Base-by-base conservation (phyloP, 1,140 invertebrate genomes). In the Lepidurus packardi region DNA sequence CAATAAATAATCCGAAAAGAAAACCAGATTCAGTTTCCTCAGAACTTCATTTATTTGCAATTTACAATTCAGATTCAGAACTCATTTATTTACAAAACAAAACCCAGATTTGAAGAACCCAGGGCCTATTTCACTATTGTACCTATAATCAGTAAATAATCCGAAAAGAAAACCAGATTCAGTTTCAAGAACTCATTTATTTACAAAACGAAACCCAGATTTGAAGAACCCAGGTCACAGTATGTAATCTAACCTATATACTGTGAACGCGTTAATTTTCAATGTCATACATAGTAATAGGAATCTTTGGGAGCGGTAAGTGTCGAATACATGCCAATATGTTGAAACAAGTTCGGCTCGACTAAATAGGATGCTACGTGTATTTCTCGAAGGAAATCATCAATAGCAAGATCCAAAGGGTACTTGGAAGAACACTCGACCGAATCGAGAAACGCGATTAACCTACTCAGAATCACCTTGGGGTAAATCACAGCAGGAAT, bases 271-370 rank as follows among this genome's bases (percentile, higher is more conserved):
- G 34, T 2, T 34, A 5, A 74, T 74, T 42, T 42, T 16, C 25
- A 11, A 7, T 44, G 13, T n/a, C 43, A 77, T 80, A 65, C 25
- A 41, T 25, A 78, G 13, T 73, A 74, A 45, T 43, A 42, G 1
- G 47, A 11, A 45, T 78, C 79, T 74, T 80, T 80, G 16, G 74
- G 47, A 21, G 43, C 44, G 7, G 77, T 78, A n/a, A 80, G 43
- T 16, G 79, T 77, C 24, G 79, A 80, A 74, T 80, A 78, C 43
- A 80, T 78, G 34, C 79, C 79, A 42, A 80, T 80, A 53, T 80
- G 79, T 34, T 24, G 13, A 34, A 80, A 77, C 11, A 80, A 44
- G 41, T 80, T 80, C 8, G 79, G 79, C n/a, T 78, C 79, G 42
- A 78, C 43, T 78, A 74, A 45, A 25, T 79, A 80, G 9, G 53